Evolutionary conservation across 2,113 vertebrate species (phyloP), one percentile per base, ranked within the genome.

Genomic region (Oreotragus oreotragus): DNA sequence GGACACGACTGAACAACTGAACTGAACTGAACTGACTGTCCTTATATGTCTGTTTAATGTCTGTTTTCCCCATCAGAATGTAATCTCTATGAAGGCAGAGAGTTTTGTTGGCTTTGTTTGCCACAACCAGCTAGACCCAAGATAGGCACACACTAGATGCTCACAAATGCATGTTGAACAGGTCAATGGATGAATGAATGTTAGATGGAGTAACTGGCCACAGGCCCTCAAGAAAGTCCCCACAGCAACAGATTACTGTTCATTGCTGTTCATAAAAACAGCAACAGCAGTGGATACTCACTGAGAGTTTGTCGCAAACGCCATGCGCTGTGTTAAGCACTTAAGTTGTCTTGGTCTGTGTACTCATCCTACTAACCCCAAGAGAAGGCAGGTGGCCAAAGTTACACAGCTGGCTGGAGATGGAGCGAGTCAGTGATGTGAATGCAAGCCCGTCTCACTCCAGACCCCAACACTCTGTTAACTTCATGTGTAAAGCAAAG

Each of bases 1-100:
- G 0, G 4, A 36, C 33, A 36, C 2, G 0, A 11, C 17, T 36
- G 64, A 70, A 30, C 2, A 1, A 64, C 60, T 64, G 60, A 64
- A 70, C n/a, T 66, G 33, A 66, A 21, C n/a, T 70, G 64, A 70
- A 36, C 19, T 70, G n/a, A 70, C 10, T 23, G 10, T 23, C 16
- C 47, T 64, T 84, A 36, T 39, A 45, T 73, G 11, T 45, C 53
- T 73, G 23, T 43, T 84, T 36, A 33, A 3, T 73, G 23, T 17
- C 36, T 30, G 23, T 10, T 51, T 84, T 76, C 27, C 9, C 70
- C 49, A 80, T 57, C 60, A 84, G 83, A 62, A 84, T 21, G 6
- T n/a, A 84, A 81, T n/a, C 47, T 77, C 33, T 15, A 3, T 1
- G 13, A 76, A 3, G n/a, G 17, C 16, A 73, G 53, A 90, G 8